Conservation (phyloP, 2,888 invertebrate genomes). For the Ophion costatus region DNA sequence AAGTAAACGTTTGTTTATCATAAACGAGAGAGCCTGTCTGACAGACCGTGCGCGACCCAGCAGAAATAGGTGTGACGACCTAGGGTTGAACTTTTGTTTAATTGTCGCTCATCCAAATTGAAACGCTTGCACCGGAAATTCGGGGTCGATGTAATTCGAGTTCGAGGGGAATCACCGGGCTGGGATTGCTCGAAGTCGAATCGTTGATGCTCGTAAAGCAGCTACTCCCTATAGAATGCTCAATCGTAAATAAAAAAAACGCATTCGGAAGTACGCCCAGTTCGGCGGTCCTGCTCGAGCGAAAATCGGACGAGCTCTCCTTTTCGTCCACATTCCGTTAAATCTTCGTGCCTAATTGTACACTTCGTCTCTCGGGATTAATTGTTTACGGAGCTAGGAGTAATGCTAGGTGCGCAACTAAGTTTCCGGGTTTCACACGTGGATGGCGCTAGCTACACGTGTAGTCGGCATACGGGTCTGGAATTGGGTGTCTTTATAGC, state of each 20-base stretch:
- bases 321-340: not conserved
- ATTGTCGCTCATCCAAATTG: not conserved
- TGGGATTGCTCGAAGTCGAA: not conserved
- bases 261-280: not conserved
- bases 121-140: not conserved
- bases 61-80: not conserved
- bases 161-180: not conserved
- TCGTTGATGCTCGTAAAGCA: too few relatives aligned
- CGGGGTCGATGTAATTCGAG: not conserved
- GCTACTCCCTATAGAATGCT: not conserved
- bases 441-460: too few relatives aligned
- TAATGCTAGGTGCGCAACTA: too few relatives aligned
- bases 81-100: not conserved
- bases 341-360: constrained; percentile 29
- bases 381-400: constrained; percentile 47
- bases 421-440: too few relatives aligned
- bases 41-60: not conserved
- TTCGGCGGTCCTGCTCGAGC: not conserved
- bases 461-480: too few relatives aligned
- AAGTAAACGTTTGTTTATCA: too few relatives aligned
- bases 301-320: not conserved
- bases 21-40: not conserved
- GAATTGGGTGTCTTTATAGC: too few relatives aligned
- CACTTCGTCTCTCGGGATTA: constrained; percentile 41
- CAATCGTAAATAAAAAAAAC: not conserved